Evolutionary conservation across 1,140 invertebrate species (phyloP).

Genomic region (Sminthurides bifidus): DNA sequence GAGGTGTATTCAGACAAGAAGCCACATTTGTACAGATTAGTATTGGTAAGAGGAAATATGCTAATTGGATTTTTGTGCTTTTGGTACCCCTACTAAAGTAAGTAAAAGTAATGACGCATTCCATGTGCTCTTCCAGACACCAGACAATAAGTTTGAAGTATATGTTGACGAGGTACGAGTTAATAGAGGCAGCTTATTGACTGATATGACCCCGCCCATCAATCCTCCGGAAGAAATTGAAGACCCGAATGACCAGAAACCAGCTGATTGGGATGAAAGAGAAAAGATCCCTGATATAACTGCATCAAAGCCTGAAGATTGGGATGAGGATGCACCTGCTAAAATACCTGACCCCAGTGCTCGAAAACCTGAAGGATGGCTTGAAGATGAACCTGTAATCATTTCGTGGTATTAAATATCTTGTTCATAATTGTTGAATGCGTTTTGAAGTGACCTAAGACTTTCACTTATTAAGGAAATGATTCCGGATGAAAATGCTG

Average conservation of each 20-base stretch:
- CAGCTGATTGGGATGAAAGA: conserved; percentile 91
- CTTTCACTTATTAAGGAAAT: conserved; percentile 34
- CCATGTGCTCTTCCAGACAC: conserved; percentile 12
- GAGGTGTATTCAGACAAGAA: conserved; percentile 88
- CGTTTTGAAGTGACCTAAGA: no score
- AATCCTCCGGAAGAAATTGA: conserved; percentile 93
- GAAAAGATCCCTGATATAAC: conserved; percentile 87
- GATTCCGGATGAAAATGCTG: conserved; percentile 25
- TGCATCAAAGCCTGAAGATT: conserved; percentile 80
- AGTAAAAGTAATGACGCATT: background rate
- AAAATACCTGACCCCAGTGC: conserved; percentile 81
- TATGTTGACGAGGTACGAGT: conserved; percentile 40
- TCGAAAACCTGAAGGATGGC: conserved; percentile 80
- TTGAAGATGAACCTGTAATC: conserved; percentile 76
- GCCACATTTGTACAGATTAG: conserved; percentile 86
- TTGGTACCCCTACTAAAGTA: background rate
- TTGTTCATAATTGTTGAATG: no score
- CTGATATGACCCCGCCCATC: conserved; percentile 83
- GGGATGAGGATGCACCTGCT: conserved; percentile 85
- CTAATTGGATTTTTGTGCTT: background rate
- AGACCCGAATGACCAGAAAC: conserved; percentile 81
- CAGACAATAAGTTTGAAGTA: conserved; percentile 26
- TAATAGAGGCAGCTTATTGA: conserved; percentile 72
- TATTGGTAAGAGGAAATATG: conserved; percentile 15
- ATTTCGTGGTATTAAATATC: background rate